phyloP scores from a whole-genome alignment of 2,113 vertebrate genomes.

The Nothocercus nigrocapillus region DNA sequence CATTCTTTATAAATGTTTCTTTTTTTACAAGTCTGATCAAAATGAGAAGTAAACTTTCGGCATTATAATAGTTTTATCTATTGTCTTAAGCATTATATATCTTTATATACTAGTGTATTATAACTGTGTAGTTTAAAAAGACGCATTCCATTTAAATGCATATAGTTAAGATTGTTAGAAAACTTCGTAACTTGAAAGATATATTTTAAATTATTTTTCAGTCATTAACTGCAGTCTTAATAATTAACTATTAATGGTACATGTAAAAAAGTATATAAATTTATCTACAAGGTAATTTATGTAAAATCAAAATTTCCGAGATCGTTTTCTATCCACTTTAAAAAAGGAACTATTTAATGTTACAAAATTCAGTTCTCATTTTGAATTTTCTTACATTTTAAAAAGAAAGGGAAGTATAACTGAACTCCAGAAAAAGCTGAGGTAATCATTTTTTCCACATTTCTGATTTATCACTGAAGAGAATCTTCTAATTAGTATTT shows the following conservation, averaged over 20 bases:
- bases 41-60: not conserved
- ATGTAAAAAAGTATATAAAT: not conserved
- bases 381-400: conserved; percentile 15
- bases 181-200: not conserved
- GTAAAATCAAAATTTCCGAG: not conserved
- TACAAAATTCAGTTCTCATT: not conserved
- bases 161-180: not conserved
- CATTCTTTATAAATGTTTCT: not conserved
- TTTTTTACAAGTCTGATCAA: not conserved
- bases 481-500: conserved; percentile 71
- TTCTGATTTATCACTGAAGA: conserved; percentile 64
- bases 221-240: not conserved
- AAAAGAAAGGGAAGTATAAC: conserved; percentile 3
- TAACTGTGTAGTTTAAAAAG: not conserved
- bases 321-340: not conserved
- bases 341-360: not conserved
- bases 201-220: not conserved
- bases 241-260: not conserved
- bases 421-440: conserved; percentile 39
- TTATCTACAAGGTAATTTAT: not conserved
- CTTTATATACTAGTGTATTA: not conserved
- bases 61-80: not conserved
- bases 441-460: conserved; percentile 56
- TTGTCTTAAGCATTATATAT: not conserved
- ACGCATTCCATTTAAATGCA: not conserved